Evolutionary conservation across 2,888 invertebrate genomes (phyloP), one percentile per base, ranked within the genome.

Genomic region (Amblyjoppa fuscipennis): DNA sequence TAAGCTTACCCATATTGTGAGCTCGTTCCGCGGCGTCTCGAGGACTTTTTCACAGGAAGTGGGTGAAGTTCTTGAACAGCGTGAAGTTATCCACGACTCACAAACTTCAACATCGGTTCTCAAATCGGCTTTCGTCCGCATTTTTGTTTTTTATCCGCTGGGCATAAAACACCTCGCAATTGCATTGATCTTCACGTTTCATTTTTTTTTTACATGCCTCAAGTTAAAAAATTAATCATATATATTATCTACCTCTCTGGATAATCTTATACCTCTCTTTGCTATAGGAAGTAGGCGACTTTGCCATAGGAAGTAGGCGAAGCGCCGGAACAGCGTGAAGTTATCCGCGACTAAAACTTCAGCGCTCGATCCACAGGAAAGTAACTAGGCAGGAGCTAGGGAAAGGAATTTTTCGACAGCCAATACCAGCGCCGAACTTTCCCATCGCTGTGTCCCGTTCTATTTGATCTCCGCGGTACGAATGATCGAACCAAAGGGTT

Each of bases 391-490:
- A 9, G 20, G 56, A 41, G 9, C 41, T 41, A 41, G 41, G 9
- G 41, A 11, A 41, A 41, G 41, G 41, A 41, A 41, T 11, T 41
- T 9, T 41, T 41, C 11, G 41, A 11, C 11, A 41, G 41, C 41
- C 41, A 41, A 41, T 38, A 9, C 9, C 9, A 41, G 2, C 11
- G 41, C 11, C 11, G 41, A 5, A 41, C 41, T 41, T 41, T 41
- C 41, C 41, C 11, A 11, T 41, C 11, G 41, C 6, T 9, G 41
- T 25, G 20, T 20, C 56, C 20, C 11, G 28, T 61, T 28, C 31
- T 73, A 78, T 79, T 82, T 41, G 59, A 82, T 76, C 34, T 51
- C 25, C 79, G 56, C 66, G 25, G 64, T 64, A 25, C 53, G 16
- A 38, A 38, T 38, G 31, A 69, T 13, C 45, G 45, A 61, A 41